phyloP scores from a whole-genome alignment of 2,888 invertebrate species.

The Apoda limacodes region DNA sequence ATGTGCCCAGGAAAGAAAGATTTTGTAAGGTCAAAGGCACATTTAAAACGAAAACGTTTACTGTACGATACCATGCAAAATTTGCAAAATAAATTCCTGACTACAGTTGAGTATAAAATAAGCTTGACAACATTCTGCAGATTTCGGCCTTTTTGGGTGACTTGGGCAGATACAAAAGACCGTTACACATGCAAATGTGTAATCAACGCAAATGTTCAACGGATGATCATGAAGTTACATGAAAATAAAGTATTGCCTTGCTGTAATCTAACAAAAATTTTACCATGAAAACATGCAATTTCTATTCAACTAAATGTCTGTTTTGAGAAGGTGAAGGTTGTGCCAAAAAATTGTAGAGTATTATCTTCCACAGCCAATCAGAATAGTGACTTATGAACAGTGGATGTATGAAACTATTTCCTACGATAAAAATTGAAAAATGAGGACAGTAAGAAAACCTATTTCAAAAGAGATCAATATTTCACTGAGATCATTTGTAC shows the following conservation, averaged over 20 bases:
- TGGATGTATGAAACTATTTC: conserved; percentile 18
- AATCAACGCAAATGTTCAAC: no score
- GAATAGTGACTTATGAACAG: conserved; percentile 12
- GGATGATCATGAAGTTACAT: no score
- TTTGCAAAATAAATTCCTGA: conserved; percentile 18
- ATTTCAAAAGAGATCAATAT: no score
- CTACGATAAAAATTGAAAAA: conserved; percentile 19
- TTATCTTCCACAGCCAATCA: conserved; percentile 14
- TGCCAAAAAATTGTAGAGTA: conserved; percentile 11
- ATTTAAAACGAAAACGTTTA: conserved; percentile 17
- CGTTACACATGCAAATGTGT: no score
- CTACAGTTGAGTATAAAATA: no score
- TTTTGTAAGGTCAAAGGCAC: conserved; percentile 15
- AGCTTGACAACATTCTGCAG: no score
- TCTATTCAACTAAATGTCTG: conserved; percentile 14
- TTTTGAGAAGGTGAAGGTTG: conserved; percentile 10
- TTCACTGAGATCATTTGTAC: conserved; percentile 7
- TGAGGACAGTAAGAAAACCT: conserved; percentile 19
- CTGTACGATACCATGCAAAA: conserved; percentile 15
- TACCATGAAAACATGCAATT: no score
- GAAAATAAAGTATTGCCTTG: no score
- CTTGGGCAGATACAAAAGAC: no score
- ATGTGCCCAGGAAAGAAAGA: conserved; percentile 20
- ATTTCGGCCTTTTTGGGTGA: no score
- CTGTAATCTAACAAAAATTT: conserved; percentile 1